Conservation (phyloP, 2,888 invertebrate genomes). For the Iphiclides podalirius region DNA sequence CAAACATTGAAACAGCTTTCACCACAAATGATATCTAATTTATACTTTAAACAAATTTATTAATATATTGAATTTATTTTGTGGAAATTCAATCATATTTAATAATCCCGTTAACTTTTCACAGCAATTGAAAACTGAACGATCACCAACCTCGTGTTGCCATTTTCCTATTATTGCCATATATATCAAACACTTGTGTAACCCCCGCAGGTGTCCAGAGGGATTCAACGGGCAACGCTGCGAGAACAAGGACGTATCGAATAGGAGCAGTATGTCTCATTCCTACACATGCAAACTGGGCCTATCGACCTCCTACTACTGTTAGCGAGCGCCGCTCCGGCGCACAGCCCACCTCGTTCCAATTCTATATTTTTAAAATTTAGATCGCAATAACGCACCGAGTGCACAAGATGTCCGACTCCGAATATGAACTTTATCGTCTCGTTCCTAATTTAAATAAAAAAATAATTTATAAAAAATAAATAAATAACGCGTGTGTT, state of each 20-base stretch:
- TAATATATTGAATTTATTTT: too few relatives aligned
- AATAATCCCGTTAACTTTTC: not conserved
- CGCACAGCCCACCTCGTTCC: constrained; percentile 71
- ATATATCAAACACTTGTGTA: too few relatives aligned
- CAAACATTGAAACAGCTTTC: too few relatives aligned
- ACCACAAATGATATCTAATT: too few relatives aligned
- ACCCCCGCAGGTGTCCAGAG: constrained; percentile 86
- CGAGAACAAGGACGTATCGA: constrained; percentile 88
- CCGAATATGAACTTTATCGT: constrained; percentile 40
- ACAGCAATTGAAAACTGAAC: too few relatives aligned
- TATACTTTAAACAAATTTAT: too few relatives aligned
- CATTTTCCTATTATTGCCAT: too few relatives aligned
- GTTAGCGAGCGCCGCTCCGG: constrained; percentile 78
- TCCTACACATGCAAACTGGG: constrained; percentile 89
- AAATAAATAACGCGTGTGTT: constrained; percentile 18
- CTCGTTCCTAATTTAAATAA: constrained; percentile 19
- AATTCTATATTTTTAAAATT: constrained; percentile 54
- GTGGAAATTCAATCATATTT: too few relatives aligned
- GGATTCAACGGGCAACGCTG: constrained; percentile 90
- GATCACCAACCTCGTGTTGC: too few relatives aligned
- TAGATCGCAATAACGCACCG: constrained; percentile 52
- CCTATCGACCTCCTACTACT: constrained; percentile 88
- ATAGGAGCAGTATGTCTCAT: constrained; percentile 89
- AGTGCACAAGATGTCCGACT: constrained; percentile 47
- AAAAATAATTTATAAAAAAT: too few relatives aligned